Percentiles rank a stretch among this genome's conserved stretches.
phyloP scores from a whole-genome alignment of 2,113 vertebrate genomes.

The Myrmecobius fasciatus region DNA sequence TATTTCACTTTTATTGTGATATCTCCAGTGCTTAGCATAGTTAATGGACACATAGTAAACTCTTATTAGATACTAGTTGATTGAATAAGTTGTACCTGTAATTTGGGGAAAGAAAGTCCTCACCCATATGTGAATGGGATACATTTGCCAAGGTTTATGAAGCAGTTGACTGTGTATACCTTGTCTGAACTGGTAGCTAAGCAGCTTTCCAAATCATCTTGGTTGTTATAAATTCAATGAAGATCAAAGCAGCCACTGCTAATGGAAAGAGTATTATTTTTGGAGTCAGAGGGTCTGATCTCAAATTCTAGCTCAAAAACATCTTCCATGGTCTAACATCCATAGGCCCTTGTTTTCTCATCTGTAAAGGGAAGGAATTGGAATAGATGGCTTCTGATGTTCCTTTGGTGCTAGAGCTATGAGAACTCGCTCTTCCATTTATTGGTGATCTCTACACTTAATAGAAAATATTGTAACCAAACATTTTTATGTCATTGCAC shows the following conservation, averaged over 20 bases:
- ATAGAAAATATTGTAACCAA: neutral
- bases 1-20: neutral
- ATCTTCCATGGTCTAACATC: neutral
- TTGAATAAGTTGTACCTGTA: neutral
- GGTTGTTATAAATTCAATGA: neutral
- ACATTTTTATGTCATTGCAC: neutral
- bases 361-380: neutral
- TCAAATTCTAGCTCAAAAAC: neutral
- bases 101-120: neutral
- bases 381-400: neutral
- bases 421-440: neutral
- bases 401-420: neutral
- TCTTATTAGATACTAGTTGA: neutral
- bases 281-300: neutral
- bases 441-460: neutral
- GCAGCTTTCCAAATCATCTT: neutral
- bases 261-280: neutral
- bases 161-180: neutral
- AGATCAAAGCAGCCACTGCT: neutral
- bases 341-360: neutral
- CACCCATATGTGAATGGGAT: neutral
- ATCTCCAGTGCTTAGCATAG: neutral
- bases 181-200: neutral
- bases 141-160: neutral
- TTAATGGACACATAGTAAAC: neutral